Evolutionary conservation across 2,113 vertebrate species (phyloP).

Genomic region (Scolopax mira): DNA sequence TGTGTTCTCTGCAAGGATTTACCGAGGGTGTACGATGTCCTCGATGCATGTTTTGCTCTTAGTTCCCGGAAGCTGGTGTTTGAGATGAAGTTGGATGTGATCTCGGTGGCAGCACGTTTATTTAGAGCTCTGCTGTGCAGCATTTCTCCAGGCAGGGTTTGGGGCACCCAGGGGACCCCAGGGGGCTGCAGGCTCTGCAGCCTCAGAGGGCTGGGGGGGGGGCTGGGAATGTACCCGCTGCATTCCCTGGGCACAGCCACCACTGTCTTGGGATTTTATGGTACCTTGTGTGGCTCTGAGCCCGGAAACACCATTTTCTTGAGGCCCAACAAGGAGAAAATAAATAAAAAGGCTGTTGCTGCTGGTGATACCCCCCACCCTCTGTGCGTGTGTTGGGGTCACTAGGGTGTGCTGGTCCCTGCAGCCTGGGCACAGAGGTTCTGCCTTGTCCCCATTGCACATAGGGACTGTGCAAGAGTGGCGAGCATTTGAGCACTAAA

Average conservation of each 20-base stretch:
- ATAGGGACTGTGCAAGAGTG: neutral
- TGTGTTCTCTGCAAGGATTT: neutral
- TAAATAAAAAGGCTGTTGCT: neutral
- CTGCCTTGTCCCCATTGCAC: neutral
- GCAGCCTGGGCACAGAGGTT: fast-evolving
- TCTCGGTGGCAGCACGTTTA: fast-evolving
- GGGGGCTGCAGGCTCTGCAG: fast-evolving
- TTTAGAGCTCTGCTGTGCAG: neutral
- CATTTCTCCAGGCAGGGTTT: neutral
- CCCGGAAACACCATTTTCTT: neutral
- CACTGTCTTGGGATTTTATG: fast-evolving
- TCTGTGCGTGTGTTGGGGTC: fast-evolving
- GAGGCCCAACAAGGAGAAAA: neutral
- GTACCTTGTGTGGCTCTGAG: neutral
- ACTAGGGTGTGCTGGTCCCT: neutral
- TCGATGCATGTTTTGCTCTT: neutral
- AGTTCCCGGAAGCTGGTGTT: neutral
- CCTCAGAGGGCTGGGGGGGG: neutral
- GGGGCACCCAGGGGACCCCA: neutral
- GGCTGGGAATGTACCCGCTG: neutral
- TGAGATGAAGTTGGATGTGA: fast-evolving
- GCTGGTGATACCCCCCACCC: neutral
- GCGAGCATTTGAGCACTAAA: neutral
- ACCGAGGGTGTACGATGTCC: fast-evolving
- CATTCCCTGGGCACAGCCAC: neutral